These are phyloP conservation scores for Caranx melampygus DNA, from an alignment of 2,113 vertebrate genomes.

Conservation along the genomic window DNA sequence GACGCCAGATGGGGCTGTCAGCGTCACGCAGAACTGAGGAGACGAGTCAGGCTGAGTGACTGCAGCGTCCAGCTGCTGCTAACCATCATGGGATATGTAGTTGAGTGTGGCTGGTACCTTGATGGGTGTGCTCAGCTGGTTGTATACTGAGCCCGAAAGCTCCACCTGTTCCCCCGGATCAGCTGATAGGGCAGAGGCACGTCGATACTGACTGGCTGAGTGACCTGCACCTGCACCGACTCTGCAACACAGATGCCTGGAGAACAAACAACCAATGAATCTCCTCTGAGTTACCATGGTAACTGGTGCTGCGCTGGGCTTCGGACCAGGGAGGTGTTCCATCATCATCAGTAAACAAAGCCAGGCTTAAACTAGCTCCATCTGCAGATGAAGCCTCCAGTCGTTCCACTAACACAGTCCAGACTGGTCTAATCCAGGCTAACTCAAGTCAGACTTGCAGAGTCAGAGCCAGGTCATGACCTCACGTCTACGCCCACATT, in stretches of 20 bases:
- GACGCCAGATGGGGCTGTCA: slow-evolving; percentile 82
- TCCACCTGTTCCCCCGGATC: slow-evolving; percentile 92
- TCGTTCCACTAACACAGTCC: too few species aligned
- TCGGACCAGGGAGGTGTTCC: too few species aligned
- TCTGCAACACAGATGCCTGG: slow-evolving; percentile 91
- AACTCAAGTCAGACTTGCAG: too few species aligned
- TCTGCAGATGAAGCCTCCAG: too few species aligned
- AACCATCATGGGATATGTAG: slow-evolving; percentile 20
- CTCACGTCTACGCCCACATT: too few species aligned
- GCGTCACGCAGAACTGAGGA: slow-evolving; percentile 87
- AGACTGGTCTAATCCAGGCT: too few species aligned
- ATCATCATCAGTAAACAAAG: too few species aligned
- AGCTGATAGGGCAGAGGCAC: slow-evolving; percentile 91
- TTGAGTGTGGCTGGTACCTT: slow-evolving; percentile 44
- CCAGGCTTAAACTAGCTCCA: too few species aligned
- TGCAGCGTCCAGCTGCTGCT: not conserved
- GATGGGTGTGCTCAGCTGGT: slow-evolving; percentile 69
- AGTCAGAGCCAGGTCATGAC: too few species aligned
- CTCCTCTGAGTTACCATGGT: not conserved
- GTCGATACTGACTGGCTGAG: slow-evolving; percentile 87
- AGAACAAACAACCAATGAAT: not conserved
- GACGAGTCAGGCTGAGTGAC: not conserved
- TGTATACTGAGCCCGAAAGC: slow-evolving; percentile 91
- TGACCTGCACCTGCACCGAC: slow-evolving; percentile 81
- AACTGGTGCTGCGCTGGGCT: too few species aligned